phyloP scores from a whole-genome alignment of 2,888 invertebrate genomes.

The Eutolmus rufibarbis region DNA sequence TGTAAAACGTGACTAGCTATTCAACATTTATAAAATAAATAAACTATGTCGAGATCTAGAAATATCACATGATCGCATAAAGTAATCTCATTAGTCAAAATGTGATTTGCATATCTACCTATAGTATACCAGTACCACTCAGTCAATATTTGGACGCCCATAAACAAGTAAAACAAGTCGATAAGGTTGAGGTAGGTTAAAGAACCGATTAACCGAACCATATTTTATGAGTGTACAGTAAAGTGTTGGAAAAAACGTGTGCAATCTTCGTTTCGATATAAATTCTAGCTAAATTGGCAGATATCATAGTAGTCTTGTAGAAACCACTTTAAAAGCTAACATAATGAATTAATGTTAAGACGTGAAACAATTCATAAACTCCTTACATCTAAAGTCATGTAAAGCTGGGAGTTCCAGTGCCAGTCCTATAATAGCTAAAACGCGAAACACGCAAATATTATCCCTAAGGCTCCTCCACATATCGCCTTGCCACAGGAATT shows the following conservation, averaged over 20 bases:
- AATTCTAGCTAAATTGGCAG: neutral
- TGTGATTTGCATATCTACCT: neutral
- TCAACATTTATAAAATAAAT: neutral
- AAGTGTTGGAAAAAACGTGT: neutral
- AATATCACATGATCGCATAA: neutral
- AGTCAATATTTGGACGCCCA: neutral
- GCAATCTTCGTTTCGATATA: neutral
- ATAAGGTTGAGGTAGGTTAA: neutral
- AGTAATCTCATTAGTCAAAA: neutral
- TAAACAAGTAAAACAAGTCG: neutral
- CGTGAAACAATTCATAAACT: neutral
- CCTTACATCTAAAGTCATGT: neutral
- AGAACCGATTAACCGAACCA: neutral
- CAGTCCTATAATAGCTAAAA: neutral
- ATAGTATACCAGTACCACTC: neutral
- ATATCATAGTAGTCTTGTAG: neutral
- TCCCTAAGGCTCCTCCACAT: neutral
- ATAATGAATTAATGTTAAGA: neutral
- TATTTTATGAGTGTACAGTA: neutral
- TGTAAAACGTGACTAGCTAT: neutral
- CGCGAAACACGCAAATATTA: neutral
- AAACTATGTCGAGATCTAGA: neutral
- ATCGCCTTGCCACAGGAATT: neutral
- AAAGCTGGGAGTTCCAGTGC: neutral
- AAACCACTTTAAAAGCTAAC: neutral